These are phyloP conservation scores for Heterohyrax brucei DNA, from an alignment of 2,797 vertebrate genomes.

Conservation along the genomic window DNA sequence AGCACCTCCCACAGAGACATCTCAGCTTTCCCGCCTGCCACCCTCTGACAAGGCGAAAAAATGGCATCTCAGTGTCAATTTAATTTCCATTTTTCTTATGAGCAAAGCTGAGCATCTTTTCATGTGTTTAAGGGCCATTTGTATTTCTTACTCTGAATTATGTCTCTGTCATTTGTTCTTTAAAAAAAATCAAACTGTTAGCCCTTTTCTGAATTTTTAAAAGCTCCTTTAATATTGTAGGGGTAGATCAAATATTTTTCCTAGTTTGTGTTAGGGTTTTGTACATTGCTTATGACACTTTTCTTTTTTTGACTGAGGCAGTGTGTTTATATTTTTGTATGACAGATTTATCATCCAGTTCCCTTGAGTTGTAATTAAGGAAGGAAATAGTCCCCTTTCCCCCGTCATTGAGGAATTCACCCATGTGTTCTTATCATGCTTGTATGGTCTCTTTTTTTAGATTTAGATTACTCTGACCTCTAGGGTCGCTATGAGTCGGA, in stretches of 20 bases:
- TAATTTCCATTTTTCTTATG: accelerated
- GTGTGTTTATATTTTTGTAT: neutral
- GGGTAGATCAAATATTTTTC: neutral
- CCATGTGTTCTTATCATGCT: neutral
- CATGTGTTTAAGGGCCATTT: neutral
- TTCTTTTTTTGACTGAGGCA: neutral
- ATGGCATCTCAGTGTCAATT: accelerated
- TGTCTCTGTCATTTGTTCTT: neutral
- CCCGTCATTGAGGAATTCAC: neutral
- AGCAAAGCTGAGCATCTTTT: neutral
- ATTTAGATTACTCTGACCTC: neutral
- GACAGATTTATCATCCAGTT: neutral
- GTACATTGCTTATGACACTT: neutral
- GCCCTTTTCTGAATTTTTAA: neutral
- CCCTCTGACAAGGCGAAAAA: neutral
- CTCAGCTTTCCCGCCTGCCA: neutral
- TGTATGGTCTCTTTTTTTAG: neutral
- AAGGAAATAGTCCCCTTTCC: neutral
- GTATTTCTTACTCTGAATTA: neutral
- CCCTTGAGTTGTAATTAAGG: neutral
- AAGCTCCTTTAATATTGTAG: neutral
- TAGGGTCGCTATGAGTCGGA: too few relatives aligned
- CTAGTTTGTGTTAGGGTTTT: neutral
- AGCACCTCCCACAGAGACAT: accelerated
- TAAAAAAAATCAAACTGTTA: neutral